Conservation (phyloP, 2,888 invertebrate species). For the Idaea biselata region DNA sequence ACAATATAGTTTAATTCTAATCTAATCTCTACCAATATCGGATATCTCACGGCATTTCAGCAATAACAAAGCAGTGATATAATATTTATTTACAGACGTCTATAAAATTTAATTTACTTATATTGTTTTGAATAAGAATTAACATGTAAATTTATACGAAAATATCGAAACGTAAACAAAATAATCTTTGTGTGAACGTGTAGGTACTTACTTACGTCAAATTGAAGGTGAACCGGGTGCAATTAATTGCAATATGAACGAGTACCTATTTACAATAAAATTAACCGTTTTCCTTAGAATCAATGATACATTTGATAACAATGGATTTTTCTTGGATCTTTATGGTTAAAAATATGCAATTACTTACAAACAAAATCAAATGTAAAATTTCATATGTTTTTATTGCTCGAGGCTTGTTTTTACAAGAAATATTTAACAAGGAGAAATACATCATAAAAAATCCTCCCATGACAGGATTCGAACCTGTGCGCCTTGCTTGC, state of each 20-base stretch:
- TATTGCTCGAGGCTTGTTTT: no score
- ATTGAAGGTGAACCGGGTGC: slow-evolving; percentile 12
- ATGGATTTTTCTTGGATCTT: not conserved
- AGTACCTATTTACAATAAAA: slow-evolving; percentile 4
- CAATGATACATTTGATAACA: not conserved
- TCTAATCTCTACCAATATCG: not conserved
- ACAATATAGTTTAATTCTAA: not conserved
- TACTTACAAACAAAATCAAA: no score
- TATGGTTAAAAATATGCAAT: not conserved
- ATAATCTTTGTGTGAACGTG: slow-evolving; percentile 7
- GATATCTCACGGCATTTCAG: not conserved
- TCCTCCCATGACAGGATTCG: no score
- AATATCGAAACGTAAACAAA: slow-evolving; percentile 10
- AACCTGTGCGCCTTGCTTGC: no score
- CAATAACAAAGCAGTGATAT: not conserved
- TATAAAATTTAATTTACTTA: not conserved
- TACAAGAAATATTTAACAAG: no score
- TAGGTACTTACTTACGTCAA: not conserved
- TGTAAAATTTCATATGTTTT: no score
- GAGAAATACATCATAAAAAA: no score
- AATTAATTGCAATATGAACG: slow-evolving; percentile 6
- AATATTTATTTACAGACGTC: not conserved
- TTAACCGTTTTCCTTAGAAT: not conserved
- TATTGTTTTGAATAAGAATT: not conserved
- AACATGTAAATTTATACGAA: slow-evolving; percentile 11